Conservation (phyloP, 2,888 invertebrate species). For the Molorchus minor region DNA sequence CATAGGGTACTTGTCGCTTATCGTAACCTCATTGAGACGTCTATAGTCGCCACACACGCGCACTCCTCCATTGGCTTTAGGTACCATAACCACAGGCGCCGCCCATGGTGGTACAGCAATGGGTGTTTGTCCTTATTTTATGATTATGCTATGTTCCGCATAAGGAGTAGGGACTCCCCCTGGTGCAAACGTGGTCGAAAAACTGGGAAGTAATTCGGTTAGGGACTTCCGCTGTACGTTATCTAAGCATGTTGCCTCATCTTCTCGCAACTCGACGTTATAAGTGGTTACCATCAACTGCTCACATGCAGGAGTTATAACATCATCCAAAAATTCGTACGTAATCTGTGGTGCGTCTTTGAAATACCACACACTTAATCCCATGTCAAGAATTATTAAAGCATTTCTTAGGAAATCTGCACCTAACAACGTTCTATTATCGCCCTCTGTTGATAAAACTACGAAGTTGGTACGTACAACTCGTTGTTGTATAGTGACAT, state of each 20-base stretch:
- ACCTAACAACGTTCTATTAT: neutral
- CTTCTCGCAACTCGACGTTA: neutral
- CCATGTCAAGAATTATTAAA: neutral
- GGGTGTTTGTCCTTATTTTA: too few relatives aligned
- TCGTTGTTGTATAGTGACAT: too few relatives aligned
- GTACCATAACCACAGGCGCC: slow-evolving; percentile 17
- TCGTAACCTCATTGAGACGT: slow-evolving; percentile 20
- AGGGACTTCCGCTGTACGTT: too few relatives aligned
- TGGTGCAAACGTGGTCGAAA: too few relatives aligned
- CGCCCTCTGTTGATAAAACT: neutral
- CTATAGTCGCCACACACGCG: slow-evolving; percentile 29
- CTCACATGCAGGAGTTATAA: too few relatives aligned
- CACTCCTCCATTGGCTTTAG: slow-evolving; percentile 23
- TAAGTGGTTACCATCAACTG: neutral
- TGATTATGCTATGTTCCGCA: too few relatives aligned
- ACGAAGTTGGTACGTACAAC: too few relatives aligned
- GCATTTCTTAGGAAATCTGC: neutral
- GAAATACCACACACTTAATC: neutral
- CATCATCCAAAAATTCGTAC: neutral
- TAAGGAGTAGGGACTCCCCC: too few relatives aligned
- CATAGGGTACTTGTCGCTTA: slow-evolving; percentile 28
- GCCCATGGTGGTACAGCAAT: neutral
- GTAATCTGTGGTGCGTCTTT: neutral
- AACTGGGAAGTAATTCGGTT: too few relatives aligned
- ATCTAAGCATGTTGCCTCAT: too few relatives aligned